Base-by-base conservation (phyloP, 1,140 invertebrate genomes). In the Helicoverpa armigera region DNA sequence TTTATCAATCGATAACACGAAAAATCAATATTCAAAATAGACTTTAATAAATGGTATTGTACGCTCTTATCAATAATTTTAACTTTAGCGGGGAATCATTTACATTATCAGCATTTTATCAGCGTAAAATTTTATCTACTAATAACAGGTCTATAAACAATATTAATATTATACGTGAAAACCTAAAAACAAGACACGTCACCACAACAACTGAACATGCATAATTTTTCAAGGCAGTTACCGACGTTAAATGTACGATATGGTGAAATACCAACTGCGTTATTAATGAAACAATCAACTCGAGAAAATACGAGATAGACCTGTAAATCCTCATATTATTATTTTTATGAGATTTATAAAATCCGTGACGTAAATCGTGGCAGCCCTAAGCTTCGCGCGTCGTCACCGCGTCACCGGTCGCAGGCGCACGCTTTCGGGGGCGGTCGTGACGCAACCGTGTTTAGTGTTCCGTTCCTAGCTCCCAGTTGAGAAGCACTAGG, bases 391-490 rank as follows among this genome's bases (percentile, higher is more conserved):
- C 9, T 43, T 43, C 4, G 23, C 48, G 23, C 43, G 54, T 61
- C 73, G 61, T 43, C 35, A 13, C 56, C 13, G 23, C 48, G 48
- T 67, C 75, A 35, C 48, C 29, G n/a, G n/a, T 16, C 18, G 31
- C 65, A 54, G 23, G 76, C 76, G 63, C 54, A 53, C 76, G 65
- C 76, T 70, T 60, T 79, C 63, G 35, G 54, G 54, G 65, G 76
- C 76, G 76, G 35, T 51, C 35, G 65, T 79, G 76, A 79, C 76
- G 76, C 76, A 79, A 79, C 50, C 18, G 18, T 29, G 43, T 56
- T 35, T 58, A 43, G 60, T 10, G 43, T 65, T 54, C 53, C 53
- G 63, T 67, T 50, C 69, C 69, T 72, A 72, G 23, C 69, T 51
- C 69, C 69, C 31, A 7, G 31, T 78, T 48, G 31, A 74, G 48